Evolutionary conservation across 2,888 invertebrate genomes (phyloP).

Genomic region (Galerucella nymphaeae): DNA sequence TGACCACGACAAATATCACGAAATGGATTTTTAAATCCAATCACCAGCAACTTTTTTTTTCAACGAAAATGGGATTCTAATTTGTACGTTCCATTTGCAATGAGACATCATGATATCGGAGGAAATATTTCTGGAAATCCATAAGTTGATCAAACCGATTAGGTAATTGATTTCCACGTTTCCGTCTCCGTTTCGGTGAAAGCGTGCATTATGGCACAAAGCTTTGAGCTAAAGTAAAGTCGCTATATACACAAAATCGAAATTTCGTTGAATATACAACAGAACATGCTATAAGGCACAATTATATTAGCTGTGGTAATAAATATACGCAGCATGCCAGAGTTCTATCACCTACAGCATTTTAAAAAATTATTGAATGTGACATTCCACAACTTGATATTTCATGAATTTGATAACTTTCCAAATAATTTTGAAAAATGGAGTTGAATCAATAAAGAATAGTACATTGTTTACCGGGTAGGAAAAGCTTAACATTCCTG

Average conservation of each 20-base stretch:
- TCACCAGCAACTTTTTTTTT: neutral
- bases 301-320: too few species aligned
- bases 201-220: neutral
- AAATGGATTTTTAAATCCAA: slow-evolving; percentile 31
- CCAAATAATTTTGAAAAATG: too few species aligned
- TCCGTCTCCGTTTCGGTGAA: neutral
- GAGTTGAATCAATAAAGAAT: too few species aligned
- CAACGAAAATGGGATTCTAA: neutral
- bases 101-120: neutral
- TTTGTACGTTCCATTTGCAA: neutral
- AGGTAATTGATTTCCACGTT: neutral
- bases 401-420: too few species aligned
- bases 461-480: too few species aligned
- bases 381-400: too few species aligned
- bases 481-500: too few species aligned
- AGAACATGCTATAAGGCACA: too few species aligned
- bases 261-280: too few species aligned
- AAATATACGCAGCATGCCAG: too few species aligned
- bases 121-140: neutral
- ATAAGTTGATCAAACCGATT: neutral
- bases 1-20: slow-evolving; percentile 29
- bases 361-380: too few species aligned
- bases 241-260: neutral
- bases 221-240: neutral
- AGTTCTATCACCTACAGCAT: too few species aligned